Evolutionary conservation across 2,113 vertebrate genomes (phyloP), one percentile per base, ranked within the genome.

Genomic region (Zosterops lateralis): DNA sequence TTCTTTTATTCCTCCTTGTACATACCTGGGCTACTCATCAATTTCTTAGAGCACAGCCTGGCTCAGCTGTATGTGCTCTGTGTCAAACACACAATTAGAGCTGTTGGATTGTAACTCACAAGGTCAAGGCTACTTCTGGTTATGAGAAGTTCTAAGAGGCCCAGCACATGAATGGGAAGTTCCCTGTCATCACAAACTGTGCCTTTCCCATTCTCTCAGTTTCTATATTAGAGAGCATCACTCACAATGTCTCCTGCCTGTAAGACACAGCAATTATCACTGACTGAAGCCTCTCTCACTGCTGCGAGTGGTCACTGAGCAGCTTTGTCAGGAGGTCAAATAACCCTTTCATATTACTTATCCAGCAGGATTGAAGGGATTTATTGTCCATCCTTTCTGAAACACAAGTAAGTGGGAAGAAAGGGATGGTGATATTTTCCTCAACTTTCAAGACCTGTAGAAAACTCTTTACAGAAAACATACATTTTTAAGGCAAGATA

Each of bases 1-100:
- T 24, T 22, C 7, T 44, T 9, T 15, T 19, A 7, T 8, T 4
- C 3, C 9, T 9, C 20, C 17, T 38, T 20, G 10, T 31, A 34
- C 3, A 5, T 18, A 10, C 9, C 32, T 42, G 25, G 12, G 13
- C 3, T 60, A 17, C 15, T 45, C 1, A 0, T 57, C 11, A 34
- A 8, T 12, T 17, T 29, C 32, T 44, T 10, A 17, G 32, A 44
- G 3, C 9, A 38, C 26, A 57, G 10, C 20, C 34, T 42, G 32
- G n/a, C 26, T 38, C 10, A 15, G 58, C 21, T 56, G 14, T 10
- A 1, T 4, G 29, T 61, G 24, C 38, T 64, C 45, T 70, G 42
- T 48, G 19, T 54, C 48, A 54, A 17, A 50, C 8, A 18, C 15
- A 50, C 34, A 58, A 7, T 11, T 26, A 42, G 22, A 62, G 32